Percentiles rank a stretch among this genome's conserved stretches.
phyloP scores from a whole-genome alignment of 92 coral and sea anemone species.

The Zoanthus solanderi region DNA sequence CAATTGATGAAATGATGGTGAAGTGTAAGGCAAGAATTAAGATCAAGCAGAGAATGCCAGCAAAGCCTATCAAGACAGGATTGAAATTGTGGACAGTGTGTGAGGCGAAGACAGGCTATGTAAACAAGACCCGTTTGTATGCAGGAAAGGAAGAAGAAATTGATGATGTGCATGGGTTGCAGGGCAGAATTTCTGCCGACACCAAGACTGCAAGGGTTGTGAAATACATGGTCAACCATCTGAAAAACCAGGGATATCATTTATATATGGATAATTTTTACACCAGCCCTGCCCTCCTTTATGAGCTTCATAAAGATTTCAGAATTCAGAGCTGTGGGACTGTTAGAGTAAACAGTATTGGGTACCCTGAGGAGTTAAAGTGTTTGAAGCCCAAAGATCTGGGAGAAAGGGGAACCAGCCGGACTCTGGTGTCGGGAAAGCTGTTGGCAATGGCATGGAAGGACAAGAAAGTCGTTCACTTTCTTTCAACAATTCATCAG shows the following conservation, averaged over 20 bases:
- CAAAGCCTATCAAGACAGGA: constrained; percentile 20
- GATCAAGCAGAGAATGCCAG: constrained; percentile 26
- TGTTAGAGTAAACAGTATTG: neutral
- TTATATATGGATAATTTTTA: constrained; percentile 46
- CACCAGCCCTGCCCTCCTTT: constrained; percentile 7
- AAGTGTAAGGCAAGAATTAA: constrained; percentile 21
- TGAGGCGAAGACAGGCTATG: constrained; percentile 25
- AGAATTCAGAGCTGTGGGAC: constrained; percentile 20
- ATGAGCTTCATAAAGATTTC: constrained; percentile 18
- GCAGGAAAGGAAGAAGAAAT: neutral
- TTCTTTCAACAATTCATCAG: constrained; percentile 38
- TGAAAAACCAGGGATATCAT: constrained; percentile 47
- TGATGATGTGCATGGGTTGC: neutral
- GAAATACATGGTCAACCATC: constrained; percentile 17
- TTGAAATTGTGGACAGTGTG: constrained; percentile 17
- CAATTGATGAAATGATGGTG: constrained; percentile 46
- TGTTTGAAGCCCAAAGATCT: neutral
- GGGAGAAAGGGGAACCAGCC: neutral
- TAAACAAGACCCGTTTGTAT: constrained; percentile 21
- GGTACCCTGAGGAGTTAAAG: constrained; percentile 16
- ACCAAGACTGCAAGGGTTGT: constrained; percentile 22
- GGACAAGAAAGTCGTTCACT: constrained; percentile 18
- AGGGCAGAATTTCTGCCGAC: neutral
- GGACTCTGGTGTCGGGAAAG: constrained; percentile 11
- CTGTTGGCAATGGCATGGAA: constrained; percentile 9